A percentile compares a stretch with the other conserved stretches of the same genome.
phyloP scores from a whole-genome alignment of 2,888 invertebrate genomes.

The Agrilus biguttatus region DNA sequence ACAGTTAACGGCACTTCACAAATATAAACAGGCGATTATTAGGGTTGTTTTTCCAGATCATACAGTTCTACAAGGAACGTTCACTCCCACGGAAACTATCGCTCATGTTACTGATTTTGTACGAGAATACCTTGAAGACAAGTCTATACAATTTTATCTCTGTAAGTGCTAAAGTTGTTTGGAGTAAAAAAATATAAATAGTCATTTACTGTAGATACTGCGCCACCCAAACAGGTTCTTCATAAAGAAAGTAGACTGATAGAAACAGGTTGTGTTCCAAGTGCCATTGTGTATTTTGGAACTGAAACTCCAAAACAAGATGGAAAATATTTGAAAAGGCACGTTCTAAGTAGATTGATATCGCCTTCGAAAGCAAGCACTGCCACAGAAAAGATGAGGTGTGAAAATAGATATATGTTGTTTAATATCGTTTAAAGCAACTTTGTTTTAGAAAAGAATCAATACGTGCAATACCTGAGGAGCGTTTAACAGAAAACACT shows the following conservation, averaged over 20 bases:
- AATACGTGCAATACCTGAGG: constrained; percentile 2
- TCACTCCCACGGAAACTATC: constrained; percentile 62
- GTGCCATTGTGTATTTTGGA: constrained; percentile 61
- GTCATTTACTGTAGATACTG: constrained; percentile 46
- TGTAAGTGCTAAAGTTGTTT: constrained; percentile 46
- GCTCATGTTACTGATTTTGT: constrained; percentile 60
- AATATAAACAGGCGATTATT: constrained; percentile 65
- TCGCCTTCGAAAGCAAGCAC: constrained; percentile 52
- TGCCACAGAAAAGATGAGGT: constrained; percentile 56
- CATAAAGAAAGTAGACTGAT: constrained; percentile 45
- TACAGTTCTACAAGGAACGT: constrained; percentile 73
- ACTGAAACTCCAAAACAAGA: constrained; percentile 29
- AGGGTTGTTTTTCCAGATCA: constrained; percentile 79
- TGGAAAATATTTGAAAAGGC: constrained; percentile 40
- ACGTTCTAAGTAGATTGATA: constrained; percentile 45
- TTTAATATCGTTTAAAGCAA: neutral
- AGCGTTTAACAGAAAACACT: constrained; percentile 8
- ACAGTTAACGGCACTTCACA: constrained; percentile 41
- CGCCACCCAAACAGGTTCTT: constrained; percentile 66
- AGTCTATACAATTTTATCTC: constrained; percentile 56
- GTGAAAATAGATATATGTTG: constrained; percentile 4
- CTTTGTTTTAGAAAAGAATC: neutral
- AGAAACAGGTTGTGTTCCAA: constrained; percentile 64
- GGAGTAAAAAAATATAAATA: constrained; percentile 2
- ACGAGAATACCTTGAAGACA: constrained; percentile 49